These are phyloP conservation scores for Steinernema feltiae DNA, from an alignment of 1,140 invertebrate genomes.

Conservation along the genomic window DNA sequence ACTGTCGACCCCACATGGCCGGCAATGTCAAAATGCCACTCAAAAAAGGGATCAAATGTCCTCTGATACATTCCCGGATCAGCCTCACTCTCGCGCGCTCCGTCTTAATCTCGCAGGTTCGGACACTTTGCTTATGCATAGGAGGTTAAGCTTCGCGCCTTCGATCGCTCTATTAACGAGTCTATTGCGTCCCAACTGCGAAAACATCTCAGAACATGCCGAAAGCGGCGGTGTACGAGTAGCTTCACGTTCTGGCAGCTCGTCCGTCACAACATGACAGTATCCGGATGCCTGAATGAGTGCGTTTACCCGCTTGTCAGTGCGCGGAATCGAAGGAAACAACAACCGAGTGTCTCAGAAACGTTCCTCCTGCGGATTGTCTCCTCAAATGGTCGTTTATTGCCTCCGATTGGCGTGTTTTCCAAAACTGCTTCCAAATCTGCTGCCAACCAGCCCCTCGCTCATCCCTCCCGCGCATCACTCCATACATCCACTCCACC, in stretches of 20 bases:
- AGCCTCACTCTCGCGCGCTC: too few species aligned
- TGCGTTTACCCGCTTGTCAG: too few species aligned
- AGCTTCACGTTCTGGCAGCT: background rate
- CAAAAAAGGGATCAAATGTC: background rate
- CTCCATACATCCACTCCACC: background rate
- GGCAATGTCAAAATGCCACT: background rate
- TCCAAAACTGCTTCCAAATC: background rate
- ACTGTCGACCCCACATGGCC: conserved; percentile 7
- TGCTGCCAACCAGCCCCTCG: background rate
- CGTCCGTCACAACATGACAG: too few species aligned
- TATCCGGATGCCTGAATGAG: too few species aligned
- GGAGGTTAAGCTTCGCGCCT: background rate
- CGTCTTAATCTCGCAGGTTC: too few species aligned
- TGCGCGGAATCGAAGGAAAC: too few species aligned
- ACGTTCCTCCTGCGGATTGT: background rate
- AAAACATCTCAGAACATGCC: background rate
- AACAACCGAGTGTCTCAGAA: too few species aligned
- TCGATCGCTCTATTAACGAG: background rate
- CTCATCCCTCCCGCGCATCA: background rate
- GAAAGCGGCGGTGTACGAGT: background rate
- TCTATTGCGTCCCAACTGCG: background rate
- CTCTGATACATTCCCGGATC: background rate
- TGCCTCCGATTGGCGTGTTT: background rate
- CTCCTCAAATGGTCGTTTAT: background rate
- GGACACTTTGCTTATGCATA: background rate